Percentiles rank a stretch among this genome's conserved stretches.
Conservation (phyloP, 2,888 invertebrate species). For the Mermis nigrescens region DNA sequence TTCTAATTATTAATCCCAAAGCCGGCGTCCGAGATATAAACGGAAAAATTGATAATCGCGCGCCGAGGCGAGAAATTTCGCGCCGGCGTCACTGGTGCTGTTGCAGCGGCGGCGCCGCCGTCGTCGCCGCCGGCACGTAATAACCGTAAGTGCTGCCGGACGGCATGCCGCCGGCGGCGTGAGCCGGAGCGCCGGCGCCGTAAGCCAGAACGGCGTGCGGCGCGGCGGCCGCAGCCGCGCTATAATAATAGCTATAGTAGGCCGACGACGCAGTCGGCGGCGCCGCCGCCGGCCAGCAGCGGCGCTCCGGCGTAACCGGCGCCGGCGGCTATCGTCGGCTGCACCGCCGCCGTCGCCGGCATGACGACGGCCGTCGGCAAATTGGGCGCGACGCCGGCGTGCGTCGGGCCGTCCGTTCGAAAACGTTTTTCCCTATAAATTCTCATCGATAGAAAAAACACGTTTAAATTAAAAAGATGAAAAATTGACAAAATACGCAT, state of each 20-base stretch:
- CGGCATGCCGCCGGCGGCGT: too few relatives aligned
- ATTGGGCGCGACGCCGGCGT: too few relatives aligned
- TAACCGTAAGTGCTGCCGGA: not conserved
- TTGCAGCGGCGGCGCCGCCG: not conserved
- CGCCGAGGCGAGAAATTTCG: too few relatives aligned
- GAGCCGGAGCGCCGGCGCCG: not conserved
- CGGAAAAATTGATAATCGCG: too few relatives aligned
- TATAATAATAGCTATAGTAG: not conserved
- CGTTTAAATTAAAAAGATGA: too few relatives aligned
- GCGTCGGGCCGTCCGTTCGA: not conserved
- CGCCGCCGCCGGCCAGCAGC: too few relatives aligned
- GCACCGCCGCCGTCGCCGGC: not conserved
- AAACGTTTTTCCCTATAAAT: not conserved
- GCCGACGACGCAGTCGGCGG: not conserved
- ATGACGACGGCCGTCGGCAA: not conserved
- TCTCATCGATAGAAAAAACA: not conserved
- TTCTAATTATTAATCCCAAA: too few relatives aligned
- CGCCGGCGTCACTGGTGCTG: too few relatives aligned
- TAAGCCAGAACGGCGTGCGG: not conserved
- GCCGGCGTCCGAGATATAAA: too few relatives aligned
- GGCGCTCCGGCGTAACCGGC: too few relatives aligned
- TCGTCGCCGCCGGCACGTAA: not conserved
- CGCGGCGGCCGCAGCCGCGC: not conserved
- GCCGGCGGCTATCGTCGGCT: not conserved
- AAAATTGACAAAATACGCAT: too few relatives aligned